phyloP scores from a whole-genome alignment of 1,140 invertebrate genomes.

The Zaprionus lachaisei region DNA sequence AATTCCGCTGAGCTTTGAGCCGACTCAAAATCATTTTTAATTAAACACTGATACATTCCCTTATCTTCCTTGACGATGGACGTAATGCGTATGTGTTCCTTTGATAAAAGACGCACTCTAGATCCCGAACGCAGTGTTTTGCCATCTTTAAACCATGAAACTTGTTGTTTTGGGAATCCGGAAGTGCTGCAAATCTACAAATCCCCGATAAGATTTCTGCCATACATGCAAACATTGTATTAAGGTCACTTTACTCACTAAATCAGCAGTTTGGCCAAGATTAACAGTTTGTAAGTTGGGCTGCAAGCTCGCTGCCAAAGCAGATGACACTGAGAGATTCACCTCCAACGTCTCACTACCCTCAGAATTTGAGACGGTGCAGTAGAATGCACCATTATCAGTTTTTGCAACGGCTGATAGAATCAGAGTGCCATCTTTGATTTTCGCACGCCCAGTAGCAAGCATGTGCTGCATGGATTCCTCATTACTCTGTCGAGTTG shows the following conservation, averaged over 20 bases:
- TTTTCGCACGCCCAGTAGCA: conserved; percentile 84
- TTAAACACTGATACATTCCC: conserved; percentile 94
- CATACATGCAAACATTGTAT: background rate
- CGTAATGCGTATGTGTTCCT: conserved; percentile 87
- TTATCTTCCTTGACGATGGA: conserved; percentile 90
- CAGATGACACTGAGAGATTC: conserved; percentile 85
- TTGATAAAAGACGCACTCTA: conserved; percentile 85
- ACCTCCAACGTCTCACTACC: conserved; percentile 86
- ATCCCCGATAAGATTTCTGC: conserved; percentile 35
- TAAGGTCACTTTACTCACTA: conserved; percentile 84
- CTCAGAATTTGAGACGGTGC: conserved; percentile 86
- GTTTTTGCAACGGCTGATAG: conserved; percentile 85
- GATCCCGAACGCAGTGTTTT: conserved; percentile 87
- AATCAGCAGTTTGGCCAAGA: conserved; percentile 86
- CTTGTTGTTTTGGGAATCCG: conserved; percentile 89
- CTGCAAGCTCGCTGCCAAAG: conserved; percentile 85
- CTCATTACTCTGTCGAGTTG: conserved; percentile 85
- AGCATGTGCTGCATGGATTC: conserved; percentile 85
- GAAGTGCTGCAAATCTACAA: conserved; percentile 88
- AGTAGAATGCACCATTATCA: conserved; percentile 86
- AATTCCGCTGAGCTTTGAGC: conserved; percentile 90
- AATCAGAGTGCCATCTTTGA: conserved; percentile 86
- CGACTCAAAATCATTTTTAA: conserved; percentile 88
- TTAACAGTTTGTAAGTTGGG: conserved; percentile 86
- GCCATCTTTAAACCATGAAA: conserved; percentile 91